Conservation (phyloP, 2,797 vertebrate genomes). For the Tadarida brasiliensis region DNA sequence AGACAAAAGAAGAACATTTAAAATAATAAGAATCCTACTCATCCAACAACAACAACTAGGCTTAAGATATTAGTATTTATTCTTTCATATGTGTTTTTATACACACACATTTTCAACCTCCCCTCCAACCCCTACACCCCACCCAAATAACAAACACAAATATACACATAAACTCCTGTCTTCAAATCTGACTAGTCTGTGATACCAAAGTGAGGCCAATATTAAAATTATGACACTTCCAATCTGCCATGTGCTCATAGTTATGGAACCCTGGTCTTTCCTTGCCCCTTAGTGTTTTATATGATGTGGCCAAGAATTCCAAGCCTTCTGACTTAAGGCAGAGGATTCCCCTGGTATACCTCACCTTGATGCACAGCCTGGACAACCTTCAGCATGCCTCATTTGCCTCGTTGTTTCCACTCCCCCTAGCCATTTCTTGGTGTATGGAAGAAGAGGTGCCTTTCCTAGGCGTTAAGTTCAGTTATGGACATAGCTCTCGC, state of each 20-base stretch:
- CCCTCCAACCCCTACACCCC: fast-evolving
- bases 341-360: not conserved
- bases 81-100: not conserved
- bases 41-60: not conserved
- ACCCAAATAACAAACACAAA: not conserved
- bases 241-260: not conserved
- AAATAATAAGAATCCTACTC: not conserved
- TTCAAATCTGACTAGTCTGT: not conserved
- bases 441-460: not conserved
- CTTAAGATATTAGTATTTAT: not conserved
- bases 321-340: not conserved
- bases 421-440: not conserved
- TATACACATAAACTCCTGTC: not conserved
- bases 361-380: not conserved
- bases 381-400: fast-evolving
- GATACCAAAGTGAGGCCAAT: not conserved
- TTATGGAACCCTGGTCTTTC: not conserved
- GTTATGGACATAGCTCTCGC: not conserved
- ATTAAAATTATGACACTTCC: not conserved
- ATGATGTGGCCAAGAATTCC: not conserved
- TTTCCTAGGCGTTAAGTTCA: not conserved
- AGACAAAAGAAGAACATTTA: not conserved
- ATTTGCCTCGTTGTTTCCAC: not conserved
- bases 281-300: not conserved
- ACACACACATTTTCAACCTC: not conserved